A percentile compares a stretch with the other conserved stretches of the same genome.
phyloP scores from a whole-genome alignment of 2,113 vertebrate species.

The Thryonomys swinderianus region DNA sequence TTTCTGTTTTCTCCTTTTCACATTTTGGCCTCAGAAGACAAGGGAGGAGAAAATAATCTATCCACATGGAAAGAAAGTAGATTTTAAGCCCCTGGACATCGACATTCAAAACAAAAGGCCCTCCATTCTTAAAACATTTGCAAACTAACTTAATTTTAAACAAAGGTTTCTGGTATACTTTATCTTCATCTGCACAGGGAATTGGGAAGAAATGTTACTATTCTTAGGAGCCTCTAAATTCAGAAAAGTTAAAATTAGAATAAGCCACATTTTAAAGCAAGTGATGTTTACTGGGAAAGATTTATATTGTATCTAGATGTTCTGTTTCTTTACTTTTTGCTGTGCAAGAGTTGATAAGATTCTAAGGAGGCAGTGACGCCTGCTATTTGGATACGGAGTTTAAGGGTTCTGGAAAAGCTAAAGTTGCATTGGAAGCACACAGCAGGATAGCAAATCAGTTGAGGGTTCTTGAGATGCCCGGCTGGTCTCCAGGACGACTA shows the following conservation, averaged over 20 bases:
- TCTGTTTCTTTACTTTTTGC: background rate
- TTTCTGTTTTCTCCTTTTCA: background rate
- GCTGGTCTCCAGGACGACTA: background rate
- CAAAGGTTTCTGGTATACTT: background rate
- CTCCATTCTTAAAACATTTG: background rate
- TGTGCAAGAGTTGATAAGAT: background rate
- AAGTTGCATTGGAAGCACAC: fast-evolving
- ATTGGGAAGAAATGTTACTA: background rate
- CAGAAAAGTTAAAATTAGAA: background rate
- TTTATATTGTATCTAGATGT: background rate
- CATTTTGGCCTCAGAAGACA: background rate
- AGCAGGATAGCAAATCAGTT: fast-evolving
- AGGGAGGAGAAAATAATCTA: background rate
- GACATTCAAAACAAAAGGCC: background rate
- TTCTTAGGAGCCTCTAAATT: background rate
- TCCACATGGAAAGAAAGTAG: background rate
- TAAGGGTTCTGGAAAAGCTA: background rate
- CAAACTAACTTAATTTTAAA: background rate
- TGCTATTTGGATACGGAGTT: constrained; percentile 2
- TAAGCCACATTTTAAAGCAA: background rate
- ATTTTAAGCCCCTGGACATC: background rate
- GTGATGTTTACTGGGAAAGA: background rate
- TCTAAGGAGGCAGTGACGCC: background rate
- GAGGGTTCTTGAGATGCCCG: background rate
- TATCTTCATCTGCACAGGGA: background rate